A percentile compares a stretch with the other conserved stretches of the same genome.
Conservation (phyloP, 2,797 vertebrate species). For the Intellagama lesueurii region DNA sequence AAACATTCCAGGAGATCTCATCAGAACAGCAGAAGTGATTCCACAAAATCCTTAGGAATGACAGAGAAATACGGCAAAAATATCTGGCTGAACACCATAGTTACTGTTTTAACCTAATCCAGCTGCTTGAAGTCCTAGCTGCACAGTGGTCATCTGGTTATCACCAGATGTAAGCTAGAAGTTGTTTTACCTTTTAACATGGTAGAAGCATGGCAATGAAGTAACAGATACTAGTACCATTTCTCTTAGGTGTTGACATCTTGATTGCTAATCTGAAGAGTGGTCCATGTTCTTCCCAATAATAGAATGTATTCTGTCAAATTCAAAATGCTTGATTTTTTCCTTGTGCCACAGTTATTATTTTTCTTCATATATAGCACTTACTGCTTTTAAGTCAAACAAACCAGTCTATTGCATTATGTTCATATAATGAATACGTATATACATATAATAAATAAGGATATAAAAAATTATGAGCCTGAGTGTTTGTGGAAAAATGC, state of each 20-base stretch:
- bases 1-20: too few relatives aligned
- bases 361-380: background rate
- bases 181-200: background rate
- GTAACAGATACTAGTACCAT: background rate
- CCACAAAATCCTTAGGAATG: too few relatives aligned
- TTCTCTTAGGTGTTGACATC: background rate
- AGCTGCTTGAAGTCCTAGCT: background rate
- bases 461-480: background rate
- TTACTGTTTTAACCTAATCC: background rate
- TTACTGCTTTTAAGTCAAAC: background rate
- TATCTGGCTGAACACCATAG: background rate
- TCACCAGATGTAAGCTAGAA: background rate
- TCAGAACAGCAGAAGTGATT: too few relatives aligned
- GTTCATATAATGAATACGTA: background rate
- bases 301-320: background rate
- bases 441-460: background rate
- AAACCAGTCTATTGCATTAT: background rate
- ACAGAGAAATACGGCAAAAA: background rate
- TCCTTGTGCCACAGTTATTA: background rate
- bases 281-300: background rate
- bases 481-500: slow-evolving; percentile 17
- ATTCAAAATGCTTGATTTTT: background rate
- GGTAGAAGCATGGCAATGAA: background rate
- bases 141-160: background rate
- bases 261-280: background rate